Evolutionary conservation across 1,140 invertebrate species (phyloP).

Genomic region (Plodia interpunctella): DNA sequence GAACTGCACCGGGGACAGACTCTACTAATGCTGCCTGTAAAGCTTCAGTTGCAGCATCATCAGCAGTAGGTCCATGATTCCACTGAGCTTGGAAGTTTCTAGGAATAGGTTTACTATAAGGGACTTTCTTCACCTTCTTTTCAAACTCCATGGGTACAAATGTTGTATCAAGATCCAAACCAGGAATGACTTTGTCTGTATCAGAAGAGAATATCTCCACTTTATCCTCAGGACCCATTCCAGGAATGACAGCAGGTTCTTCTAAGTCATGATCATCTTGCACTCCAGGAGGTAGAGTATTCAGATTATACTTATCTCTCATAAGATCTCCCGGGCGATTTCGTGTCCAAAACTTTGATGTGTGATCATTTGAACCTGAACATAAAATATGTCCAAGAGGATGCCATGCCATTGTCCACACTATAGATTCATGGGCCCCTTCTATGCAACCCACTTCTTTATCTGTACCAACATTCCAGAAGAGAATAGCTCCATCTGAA

Average conservation of each 20-base stretch:
- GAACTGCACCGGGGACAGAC: constrained; percentile 83
- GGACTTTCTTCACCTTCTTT: constrained; percentile 89
- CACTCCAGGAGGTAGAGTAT: constrained; percentile 88
- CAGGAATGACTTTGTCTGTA: constrained; percentile 86
- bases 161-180: constrained; percentile 89
- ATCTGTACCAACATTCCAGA: constrained; percentile 98
- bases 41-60: constrained; percentile 80
- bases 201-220: constrained; percentile 82
- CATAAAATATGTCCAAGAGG: constrained; percentile 98
- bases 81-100: constrained; percentile 97
- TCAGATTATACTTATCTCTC: constrained; percentile 98
- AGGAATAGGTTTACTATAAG: constrained; percentile 96
- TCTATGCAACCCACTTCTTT: constrained; percentile 99
- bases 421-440: constrained; percentile 98
- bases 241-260: constrained; percentile 90
- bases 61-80: constrained; percentile 84
- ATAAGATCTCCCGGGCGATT: constrained; percentile 98
- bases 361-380: constrained; percentile 98
- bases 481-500: constrained; percentile 97
- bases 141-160: constrained; percentile 78
- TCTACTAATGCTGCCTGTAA: constrained; percentile 82
- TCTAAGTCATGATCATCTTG: constrained; percentile 79
- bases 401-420: constrained; percentile 99
- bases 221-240: constrained; percentile 96
- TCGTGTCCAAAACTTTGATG: constrained; percentile 99